Evolutionary conservation across 1,140 invertebrate genomes (phyloP).

Genomic region (Uloborus diversus): DNA sequence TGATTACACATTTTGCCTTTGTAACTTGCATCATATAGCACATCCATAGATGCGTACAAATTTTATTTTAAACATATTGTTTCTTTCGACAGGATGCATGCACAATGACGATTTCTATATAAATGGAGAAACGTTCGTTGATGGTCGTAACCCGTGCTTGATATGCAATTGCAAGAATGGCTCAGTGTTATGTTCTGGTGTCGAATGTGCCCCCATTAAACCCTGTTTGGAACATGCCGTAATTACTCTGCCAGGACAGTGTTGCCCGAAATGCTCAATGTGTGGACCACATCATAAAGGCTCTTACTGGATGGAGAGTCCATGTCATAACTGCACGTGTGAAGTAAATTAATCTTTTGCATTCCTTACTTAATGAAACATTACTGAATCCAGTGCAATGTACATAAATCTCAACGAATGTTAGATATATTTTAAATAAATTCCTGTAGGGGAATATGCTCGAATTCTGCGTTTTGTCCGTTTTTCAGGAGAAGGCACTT

Average conservation of each 20-base stretch:
- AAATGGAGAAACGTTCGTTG: slow-evolving; percentile 34
- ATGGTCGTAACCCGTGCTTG: slow-evolving; percentile 38
- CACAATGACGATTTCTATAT: slow-evolving; percentile 12
- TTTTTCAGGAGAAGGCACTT: too few species aligned
- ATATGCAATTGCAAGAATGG: slow-evolving; percentile 26
- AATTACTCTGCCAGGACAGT: slow-evolving; percentile 14
- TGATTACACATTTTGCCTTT: too few species aligned
- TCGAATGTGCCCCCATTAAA: slow-evolving; percentile 24
- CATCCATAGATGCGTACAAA: too few species aligned
- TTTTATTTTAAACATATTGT: too few species aligned
- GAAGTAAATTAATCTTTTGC: slow-evolving; percentile 69
- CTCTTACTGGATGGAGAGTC: slow-evolving; percentile 74
- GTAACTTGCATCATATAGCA: too few species aligned
- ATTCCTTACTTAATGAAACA: not conserved
- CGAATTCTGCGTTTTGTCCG: too few species aligned
- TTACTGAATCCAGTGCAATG: not conserved
- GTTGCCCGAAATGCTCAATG: slow-evolving; percentile 39
- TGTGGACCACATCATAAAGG: slow-evolving; percentile 41
- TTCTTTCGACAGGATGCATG: slow-evolving; percentile 51
- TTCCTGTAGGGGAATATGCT: too few species aligned
- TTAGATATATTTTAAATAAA: too few species aligned
- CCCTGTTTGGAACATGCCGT: slow-evolving; percentile 16
- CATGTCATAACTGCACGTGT: slow-evolving; percentile 82
- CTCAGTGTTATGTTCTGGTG: slow-evolving; percentile 12
- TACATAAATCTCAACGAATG: too few species aligned